A percentile compares a stretch with the other conserved stretches of the same genome.
Evolutionary conservation across 2,888 invertebrate species (phyloP).

Genomic region (Caenorhabditis imperialis): DNA sequence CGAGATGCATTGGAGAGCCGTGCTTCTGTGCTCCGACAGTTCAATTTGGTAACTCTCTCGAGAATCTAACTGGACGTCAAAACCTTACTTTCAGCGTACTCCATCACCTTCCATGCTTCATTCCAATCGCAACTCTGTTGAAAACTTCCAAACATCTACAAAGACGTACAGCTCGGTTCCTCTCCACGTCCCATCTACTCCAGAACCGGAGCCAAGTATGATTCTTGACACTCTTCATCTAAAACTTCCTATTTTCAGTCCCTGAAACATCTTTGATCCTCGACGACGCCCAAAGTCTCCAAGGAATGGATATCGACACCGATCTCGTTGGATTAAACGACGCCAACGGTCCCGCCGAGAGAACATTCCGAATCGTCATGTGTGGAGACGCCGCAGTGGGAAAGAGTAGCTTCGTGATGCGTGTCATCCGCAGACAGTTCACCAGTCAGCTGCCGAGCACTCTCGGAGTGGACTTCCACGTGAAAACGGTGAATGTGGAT

Average conservation of each 20-base stretch:
- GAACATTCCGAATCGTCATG: slow-evolving; percentile 83
- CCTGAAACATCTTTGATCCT: slow-evolving; percentile 48
- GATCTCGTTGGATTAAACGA: slow-evolving; percentile 54
- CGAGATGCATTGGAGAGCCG: slow-evolving; percentile 79
- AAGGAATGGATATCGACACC: slow-evolving; percentile 21
- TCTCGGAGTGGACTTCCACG: slow-evolving; percentile 82
- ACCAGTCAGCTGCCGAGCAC: slow-evolving; percentile 82
- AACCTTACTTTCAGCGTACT: slow-evolving; percentile 41
- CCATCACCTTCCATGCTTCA: slow-evolving; percentile 53
- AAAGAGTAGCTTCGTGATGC: slow-evolving; percentile 82
- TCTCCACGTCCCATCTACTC: slow-evolving; percentile 37
- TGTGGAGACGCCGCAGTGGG: slow-evolving; percentile 83
- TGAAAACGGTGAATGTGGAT: slow-evolving; percentile 81
- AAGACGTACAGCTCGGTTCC: slow-evolving; percentile 23
- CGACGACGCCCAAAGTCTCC: slow-evolving; percentile 40
- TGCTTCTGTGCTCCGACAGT: slow-evolving; percentile 64
- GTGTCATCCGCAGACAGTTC: slow-evolving; percentile 82
- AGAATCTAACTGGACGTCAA: background rate
- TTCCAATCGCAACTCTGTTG: slow-evolving; percentile 33
- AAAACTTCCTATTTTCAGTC: no score
- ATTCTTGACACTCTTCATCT: no score
- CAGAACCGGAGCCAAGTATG: slow-evolving; percentile 4
- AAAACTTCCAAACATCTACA: slow-evolving; percentile 41
- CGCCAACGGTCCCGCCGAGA: slow-evolving; percentile 79
- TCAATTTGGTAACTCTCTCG: slow-evolving; percentile 71